Base-by-base conservation (phyloP, 2,797 vertebrate species). In the Phalanger gymnotis region DNA sequence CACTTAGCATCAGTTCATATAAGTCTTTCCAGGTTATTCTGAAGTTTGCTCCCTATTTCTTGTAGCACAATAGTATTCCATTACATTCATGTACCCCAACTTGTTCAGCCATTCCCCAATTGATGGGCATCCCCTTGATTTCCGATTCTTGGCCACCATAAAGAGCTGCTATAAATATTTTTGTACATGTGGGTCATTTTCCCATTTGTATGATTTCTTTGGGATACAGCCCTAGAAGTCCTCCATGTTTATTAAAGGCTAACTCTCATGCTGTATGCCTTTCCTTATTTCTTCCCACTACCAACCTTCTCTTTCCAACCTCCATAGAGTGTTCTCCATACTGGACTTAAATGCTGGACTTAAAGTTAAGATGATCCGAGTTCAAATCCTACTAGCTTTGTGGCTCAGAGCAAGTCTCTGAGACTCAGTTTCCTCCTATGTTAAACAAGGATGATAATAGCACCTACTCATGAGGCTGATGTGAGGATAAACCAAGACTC, bases 351-450 rank as follows among this genome's bases (percentile, higher is more conserved):
- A 34, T 61, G 58, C 30, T 34, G 31, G 58, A 61, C 58, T 95
- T 53, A 47, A 91, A 95, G 56, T 92, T 9, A 30, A 47, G 28
- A 9, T 93, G 55, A 90, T 27, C 14, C 40, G 87, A 93, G 52
- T 28, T 90, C 54, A 53, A 58, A 90, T 91, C n/a, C 31, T n/a
- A 90, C 16, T 22, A n/a, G 34, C 12, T 66, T n/a, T 66, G 61
- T 73, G 57, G 34, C 61, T 34, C 34, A 73, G 34, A 3, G 0
- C 28, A 66, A 93, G 55, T 58, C 58, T 94, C 40, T 31, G 12
- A 56, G 54, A 90, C 47, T 93, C 53, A 91, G 22, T 92, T 92
- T 95, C 81, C 25, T 66, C 9, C 13, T 92, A 30, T 92, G 53
- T 81, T 54, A 55, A 6, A 25, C 58, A 9, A 53, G 89, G 57